phyloP scores from a whole-genome alignment of 2,113 vertebrate genomes.

The Rhegmatorhina hoffmannsi region DNA sequence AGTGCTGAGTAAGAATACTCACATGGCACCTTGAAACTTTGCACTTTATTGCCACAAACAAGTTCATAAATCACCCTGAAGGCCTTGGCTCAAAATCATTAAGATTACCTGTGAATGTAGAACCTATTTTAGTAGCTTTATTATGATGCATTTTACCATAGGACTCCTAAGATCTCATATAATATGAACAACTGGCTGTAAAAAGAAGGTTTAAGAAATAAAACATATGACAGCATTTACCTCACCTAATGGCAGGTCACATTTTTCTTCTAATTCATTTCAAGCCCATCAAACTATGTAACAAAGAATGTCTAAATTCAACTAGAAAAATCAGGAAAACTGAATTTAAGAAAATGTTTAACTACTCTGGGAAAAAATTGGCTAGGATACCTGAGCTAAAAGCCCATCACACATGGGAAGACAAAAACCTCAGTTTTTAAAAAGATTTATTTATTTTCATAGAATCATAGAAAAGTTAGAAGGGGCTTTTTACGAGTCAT shows the following conservation, averaged over 20 bases:
- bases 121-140: neutral
- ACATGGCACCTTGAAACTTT: neutral
- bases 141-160: neutral
- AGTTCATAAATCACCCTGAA: neutral
- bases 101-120: neutral
- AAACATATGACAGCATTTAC: neutral
- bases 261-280: neutral
- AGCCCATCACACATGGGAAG: neutral
- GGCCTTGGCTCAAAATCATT: neutral
- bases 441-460: neutral
- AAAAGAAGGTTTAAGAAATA: neutral
- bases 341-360: neutral
- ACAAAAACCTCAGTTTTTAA: neutral
- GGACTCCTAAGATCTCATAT: neutral
- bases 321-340: neutral
- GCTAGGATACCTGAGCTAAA: neutral
- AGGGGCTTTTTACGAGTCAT: neutral
- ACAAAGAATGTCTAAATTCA: neutral
- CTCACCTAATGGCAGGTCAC: neutral
- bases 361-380: neutral
- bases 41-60: neutral
- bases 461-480: neutral
- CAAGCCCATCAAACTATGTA: neutral
- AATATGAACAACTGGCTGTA: neutral
- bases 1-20: neutral